Evolutionary conservation across 2,797 vertebrate species (phyloP).

Genomic region (Crax fasciolata): DNA sequence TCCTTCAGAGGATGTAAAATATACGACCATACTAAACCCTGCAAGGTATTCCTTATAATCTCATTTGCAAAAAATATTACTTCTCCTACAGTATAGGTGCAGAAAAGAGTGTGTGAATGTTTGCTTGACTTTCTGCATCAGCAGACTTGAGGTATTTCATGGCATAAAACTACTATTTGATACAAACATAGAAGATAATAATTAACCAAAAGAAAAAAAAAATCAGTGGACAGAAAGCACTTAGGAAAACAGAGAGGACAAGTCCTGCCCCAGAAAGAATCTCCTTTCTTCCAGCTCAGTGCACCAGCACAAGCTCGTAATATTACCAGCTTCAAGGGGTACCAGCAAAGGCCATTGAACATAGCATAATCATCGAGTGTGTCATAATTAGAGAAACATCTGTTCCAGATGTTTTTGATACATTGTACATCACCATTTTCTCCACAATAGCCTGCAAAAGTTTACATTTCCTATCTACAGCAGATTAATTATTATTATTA

Average conservation of each 20-base stretch:
- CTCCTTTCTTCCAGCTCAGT: background rate
- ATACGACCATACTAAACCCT: background rate
- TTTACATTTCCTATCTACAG: background rate
- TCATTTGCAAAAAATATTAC: background rate
- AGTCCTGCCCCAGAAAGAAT: background rate
- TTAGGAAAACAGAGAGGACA: background rate
- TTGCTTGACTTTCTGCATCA: background rate
- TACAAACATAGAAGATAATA: background rate
- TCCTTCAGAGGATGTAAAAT: background rate
- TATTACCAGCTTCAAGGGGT: background rate
- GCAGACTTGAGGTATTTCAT: background rate
- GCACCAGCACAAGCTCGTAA: background rate
- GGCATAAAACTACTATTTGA: background rate
- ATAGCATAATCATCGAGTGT: background rate
- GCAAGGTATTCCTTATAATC: background rate
- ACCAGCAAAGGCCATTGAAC: background rate
- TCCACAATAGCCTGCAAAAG: background rate
- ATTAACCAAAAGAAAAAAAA: background rate
- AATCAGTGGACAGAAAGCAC: background rate
- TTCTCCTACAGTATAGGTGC: background rate
- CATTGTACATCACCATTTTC: background rate
- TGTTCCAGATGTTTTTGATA: conserved; percentile 29
- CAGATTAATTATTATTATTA: background rate
- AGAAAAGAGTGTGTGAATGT: accelerated
- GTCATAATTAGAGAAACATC: conserved; percentile 3